Evolutionary conservation across 2,797 vertebrate genomes (phyloP).

Genomic region (Etheostoma perlongum): DNA sequence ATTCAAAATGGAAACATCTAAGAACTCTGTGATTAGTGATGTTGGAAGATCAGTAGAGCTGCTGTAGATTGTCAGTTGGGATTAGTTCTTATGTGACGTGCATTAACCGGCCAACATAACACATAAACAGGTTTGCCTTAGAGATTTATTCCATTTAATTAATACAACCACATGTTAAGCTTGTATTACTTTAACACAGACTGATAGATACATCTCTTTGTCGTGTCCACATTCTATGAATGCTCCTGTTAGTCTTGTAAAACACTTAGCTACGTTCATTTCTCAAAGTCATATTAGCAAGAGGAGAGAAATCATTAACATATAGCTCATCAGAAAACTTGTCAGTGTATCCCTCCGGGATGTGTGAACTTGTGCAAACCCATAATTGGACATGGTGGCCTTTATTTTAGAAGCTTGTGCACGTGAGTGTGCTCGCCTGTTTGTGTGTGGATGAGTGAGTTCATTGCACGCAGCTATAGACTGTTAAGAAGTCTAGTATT

Average conservation of each 20-base stretch:
- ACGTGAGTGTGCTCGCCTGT: neutral
- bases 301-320: constrained; percentile 38
- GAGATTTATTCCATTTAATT: constrained; percentile 13
- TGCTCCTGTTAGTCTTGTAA: neutral
- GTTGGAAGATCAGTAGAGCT: constrained; percentile 5
- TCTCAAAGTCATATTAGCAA: constrained; percentile 33
- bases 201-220: neutral
- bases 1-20: constrained; percentile 37
- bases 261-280: constrained; percentile 21
- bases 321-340: constrained; percentile 24
- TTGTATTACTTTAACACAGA: neutral
- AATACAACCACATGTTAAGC: neutral
- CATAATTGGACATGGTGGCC: constrained; percentile 55
- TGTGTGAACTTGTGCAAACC: constrained; percentile 57
- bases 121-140: neutral
- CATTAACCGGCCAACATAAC: constrained; percentile 19
- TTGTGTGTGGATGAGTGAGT: constrained; percentile 46
- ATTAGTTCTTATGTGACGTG: constrained; percentile 30
- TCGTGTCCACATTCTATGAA: constrained; percentile 8
- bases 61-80: constrained; percentile 19
- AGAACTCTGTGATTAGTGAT: constrained; percentile 15
- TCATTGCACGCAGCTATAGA: constrained; percentile 71
- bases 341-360: constrained; percentile 29
- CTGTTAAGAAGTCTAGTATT: constrained; percentile 73
- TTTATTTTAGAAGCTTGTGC: constrained; percentile 45